phyloP scores from a whole-genome alignment of 2,888 invertebrate species.

The Napeogenes inachia region DNA sequence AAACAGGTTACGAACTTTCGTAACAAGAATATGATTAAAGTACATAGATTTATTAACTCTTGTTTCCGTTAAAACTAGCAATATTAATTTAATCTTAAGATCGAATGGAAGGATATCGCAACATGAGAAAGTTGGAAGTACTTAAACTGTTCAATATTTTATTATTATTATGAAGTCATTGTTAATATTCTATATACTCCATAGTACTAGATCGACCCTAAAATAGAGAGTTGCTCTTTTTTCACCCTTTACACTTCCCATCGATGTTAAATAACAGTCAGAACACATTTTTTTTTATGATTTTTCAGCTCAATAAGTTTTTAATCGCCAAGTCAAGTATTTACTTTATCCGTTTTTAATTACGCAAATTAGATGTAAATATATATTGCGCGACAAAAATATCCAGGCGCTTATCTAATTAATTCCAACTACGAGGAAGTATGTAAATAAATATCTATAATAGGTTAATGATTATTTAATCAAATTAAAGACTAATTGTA shows the following conservation, averaged over 20 bases:
- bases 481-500: too few relatives aligned
- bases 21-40: constrained; percentile 17
- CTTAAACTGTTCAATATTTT: neutral
- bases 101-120: neutral
- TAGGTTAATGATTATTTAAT: too few relatives aligned
- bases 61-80: constrained; percentile 15
- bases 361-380: constrained; percentile 14
- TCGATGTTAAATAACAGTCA: too few relatives aligned
- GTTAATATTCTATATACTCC: too few relatives aligned
- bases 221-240: neutral
- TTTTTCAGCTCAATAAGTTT: too few relatives aligned
- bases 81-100: neutral
- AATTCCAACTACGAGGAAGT: neutral
- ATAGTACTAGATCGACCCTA: too few relatives aligned
- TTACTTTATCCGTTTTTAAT: neutral
- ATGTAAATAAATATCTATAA: too few relatives aligned
- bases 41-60: constrained; percentile 11
- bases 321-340: too few relatives aligned
- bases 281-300: too few relatives aligned
- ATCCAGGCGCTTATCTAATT: constrained; percentile 10
- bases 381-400: constrained; percentile 7
- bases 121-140: neutral
- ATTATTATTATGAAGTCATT: neutral
- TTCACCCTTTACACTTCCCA: neutral
- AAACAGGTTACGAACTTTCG: neutral